Base-by-base conservation (phyloP, 2,888 invertebrate genomes). In the Cataglyphis rosenhaueri region DNA sequence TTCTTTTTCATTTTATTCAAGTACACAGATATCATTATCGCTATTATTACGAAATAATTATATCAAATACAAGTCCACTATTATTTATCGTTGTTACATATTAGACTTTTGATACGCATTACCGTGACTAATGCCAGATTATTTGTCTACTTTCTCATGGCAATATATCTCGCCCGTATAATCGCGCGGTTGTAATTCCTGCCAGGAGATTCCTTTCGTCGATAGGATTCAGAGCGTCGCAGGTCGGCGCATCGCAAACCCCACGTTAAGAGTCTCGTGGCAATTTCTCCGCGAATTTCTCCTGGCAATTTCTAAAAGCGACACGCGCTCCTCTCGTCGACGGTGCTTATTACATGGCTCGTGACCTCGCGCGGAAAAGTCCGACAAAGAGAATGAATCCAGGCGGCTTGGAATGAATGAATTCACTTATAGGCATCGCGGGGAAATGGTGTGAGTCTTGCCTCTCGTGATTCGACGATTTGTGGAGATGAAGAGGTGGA, bases 231-330 rank as follows among this genome's bases (percentile, higher is more conserved):
- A 48, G 70, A 78, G 70, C 44, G 21, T 12, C 18, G 32, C 32
- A n/a, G 59, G 18, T 48, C 71, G 59, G 59, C 71, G 48, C 78
- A 59, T 32, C 59, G 52, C n/a, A 35, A 41, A 25, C 66, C 15
- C 10, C 55, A 1, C 18, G 18, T 52, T 52, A 38, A 65, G 8
- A 52, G 21, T 59, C 70, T 10, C 29, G 70, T 70, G 35, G 78
- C 44, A 79, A 79, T 79, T 79, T 59, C 70, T 70, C 71, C 70
- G 57, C 21, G 59, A 78, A 78, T 70, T 78, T 78, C 78, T 79
- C 78, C 18, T 35, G 78, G 59, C 25, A 79, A 71, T 79, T 79
- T 79, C 78, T 79, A 71, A 79, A 79, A 79, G 59, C 48, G 78
- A 18, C 70, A 32, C 71, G 29, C 29, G 29, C 29, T 25, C 21